Evolutionary conservation across 2,113 vertebrate species (phyloP).

Genomic region (Salminus brasiliensis): DNA sequence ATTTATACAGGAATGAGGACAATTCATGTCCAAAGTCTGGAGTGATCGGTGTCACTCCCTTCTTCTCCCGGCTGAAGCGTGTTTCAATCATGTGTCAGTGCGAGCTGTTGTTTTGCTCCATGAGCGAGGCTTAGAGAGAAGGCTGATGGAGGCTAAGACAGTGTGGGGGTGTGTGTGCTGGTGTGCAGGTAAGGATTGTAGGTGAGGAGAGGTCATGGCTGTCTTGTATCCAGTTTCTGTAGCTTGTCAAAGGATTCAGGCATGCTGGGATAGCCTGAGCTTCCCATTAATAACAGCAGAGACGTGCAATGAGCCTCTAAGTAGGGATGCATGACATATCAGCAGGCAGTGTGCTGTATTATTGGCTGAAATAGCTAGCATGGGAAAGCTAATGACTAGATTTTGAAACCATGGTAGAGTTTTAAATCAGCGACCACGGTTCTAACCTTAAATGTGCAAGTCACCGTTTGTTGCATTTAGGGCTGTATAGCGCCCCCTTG

Average conservation of each 20-base stretch:
- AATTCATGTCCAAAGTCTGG: not conserved
- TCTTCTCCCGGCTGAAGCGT: not conserved
- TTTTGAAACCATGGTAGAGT: too few relatives aligned
- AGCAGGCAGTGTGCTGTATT: not conserved
- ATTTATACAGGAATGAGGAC: constrained; percentile 11
- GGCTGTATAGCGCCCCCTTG: too few relatives aligned
- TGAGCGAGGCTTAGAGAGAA: not conserved
- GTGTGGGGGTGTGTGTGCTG: not conserved
- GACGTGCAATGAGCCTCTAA: not conserved
- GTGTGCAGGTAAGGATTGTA: not conserved
- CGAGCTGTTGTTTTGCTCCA: not conserved
- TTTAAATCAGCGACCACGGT: too few relatives aligned
- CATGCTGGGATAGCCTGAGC: not conserved
- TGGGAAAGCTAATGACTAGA: too few relatives aligned
- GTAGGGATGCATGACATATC: not conserved
- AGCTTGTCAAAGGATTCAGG: not conserved
- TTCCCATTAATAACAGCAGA: not conserved
- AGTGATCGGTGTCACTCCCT: not conserved
- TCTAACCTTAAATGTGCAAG: too few relatives aligned
- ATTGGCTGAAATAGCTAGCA: not conserved
- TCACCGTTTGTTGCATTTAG: too few relatives aligned
- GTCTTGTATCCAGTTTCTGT: constrained; percentile 10
- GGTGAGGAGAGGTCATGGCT: constrained; percentile 8
- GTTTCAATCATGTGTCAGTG: not conserved
- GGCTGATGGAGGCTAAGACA: not conserved